Percentiles rank a stretch among this genome's conserved stretches.
Conservation (phyloP, 2,888 invertebrate genomes). For the Spicauda simplicius region DNA sequence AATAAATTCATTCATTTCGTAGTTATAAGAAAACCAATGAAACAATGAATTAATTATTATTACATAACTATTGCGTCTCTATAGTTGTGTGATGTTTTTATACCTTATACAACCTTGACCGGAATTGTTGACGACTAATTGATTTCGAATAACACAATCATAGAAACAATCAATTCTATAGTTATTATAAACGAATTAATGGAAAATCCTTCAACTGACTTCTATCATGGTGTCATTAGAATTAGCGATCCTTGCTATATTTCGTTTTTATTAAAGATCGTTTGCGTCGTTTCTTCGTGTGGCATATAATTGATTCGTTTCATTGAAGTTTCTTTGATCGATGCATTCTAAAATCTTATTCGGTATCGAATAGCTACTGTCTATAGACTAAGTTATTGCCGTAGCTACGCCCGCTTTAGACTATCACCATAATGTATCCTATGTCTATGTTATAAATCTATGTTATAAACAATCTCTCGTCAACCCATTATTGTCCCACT, state of each 20-base stretch:
- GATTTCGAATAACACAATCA: conserved; percentile 25
- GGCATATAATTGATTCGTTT: conserved; percentile 51
- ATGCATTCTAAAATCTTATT: conserved; percentile 1
- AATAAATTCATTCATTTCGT: too few relatives aligned
- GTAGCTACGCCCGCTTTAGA: too few relatives aligned
- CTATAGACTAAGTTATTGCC: background rate
- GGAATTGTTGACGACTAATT: conserved; percentile 13
- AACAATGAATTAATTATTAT: background rate
- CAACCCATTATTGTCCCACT: too few relatives aligned
- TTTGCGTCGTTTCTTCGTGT: conserved; percentile 42
- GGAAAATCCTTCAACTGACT: conserved; percentile 27
- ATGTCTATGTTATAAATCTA: too few relatives aligned
- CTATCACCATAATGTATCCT: too few relatives aligned
- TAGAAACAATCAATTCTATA: conserved; percentile 27
- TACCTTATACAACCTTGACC: conserved; percentile 17
- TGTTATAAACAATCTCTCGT: too few relatives aligned
- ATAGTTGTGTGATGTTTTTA: conserved; percentile 16
- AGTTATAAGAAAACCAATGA: background rate
- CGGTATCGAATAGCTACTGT: conserved; percentile 1
- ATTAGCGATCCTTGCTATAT: conserved; percentile 34
- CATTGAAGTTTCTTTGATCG: conserved; percentile 3
- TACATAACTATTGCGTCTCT: conserved; percentile 10
- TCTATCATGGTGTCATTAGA: conserved; percentile 40
- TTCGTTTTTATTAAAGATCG: conserved; percentile 32
- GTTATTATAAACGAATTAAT: conserved; percentile 33